A percentile compares a stretch with the other conserved stretches of the same genome.
Evolutionary conservation across 2,113 vertebrate species (phyloP).

Genomic region (Percopsis transmontana): DNA sequence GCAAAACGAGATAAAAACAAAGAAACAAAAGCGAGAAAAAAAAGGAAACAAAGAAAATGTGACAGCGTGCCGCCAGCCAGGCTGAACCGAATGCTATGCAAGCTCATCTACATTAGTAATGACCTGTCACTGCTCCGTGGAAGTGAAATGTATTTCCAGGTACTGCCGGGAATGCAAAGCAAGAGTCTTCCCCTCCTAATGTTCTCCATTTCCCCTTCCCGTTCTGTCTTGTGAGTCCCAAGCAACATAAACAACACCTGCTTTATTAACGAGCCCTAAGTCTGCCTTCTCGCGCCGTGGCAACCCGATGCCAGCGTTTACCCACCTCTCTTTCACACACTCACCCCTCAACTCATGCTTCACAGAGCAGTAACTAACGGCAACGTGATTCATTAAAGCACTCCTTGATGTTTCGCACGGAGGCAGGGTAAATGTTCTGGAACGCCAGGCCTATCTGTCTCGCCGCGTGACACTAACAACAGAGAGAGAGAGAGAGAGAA

Average conservation of each 20-base stretch:
- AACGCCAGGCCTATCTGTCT: constrained; percentile 65
- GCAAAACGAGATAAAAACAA: constrained; percentile 13
- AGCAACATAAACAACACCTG: constrained; percentile 52
- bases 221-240: constrained; percentile 27
- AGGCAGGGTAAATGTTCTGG: constrained; percentile 76
- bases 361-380: constrained; percentile 79
- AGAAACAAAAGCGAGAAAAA: constrained; percentile 29
- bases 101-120: constrained; percentile 64
- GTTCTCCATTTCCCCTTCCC: neutral
- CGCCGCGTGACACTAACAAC: constrained; percentile 50
- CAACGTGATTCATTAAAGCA: constrained; percentile 79
- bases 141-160: constrained; percentile 40
- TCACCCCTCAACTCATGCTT: constrained; percentile 63
- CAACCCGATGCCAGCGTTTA: constrained; percentile 62
- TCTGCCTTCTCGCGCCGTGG: constrained; percentile 35
- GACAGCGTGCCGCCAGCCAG: constrained; percentile 43
- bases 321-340: constrained; percentile 43
- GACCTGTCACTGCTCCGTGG: constrained; percentile 41
- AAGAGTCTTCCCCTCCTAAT: constrained; percentile 21
- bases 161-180: constrained; percentile 56
- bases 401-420: constrained; percentile 70
- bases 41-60: constrained; percentile 28
- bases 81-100: constrained; percentile 42
- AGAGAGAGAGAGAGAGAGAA: constrained; percentile 60
- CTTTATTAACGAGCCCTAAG: constrained; percentile 21